phyloP scores from a whole-genome alignment of 2,797 vertebrate species.

The Pangasius sanitwongsei region DNA sequence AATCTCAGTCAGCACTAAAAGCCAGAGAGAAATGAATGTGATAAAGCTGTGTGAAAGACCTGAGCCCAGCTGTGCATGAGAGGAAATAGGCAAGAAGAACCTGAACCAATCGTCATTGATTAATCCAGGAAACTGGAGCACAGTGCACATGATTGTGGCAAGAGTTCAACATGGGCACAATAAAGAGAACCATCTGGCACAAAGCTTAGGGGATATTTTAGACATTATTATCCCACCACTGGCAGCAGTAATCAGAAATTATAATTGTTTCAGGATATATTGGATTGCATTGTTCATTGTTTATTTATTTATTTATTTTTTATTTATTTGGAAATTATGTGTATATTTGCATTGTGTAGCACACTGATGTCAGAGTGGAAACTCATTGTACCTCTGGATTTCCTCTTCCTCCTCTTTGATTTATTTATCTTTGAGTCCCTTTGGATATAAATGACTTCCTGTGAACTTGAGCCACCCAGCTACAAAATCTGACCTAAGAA shows the following conservation, averaged over 20 bases:
- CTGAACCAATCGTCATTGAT: slow-evolving; percentile 20
- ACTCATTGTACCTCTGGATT: slow-evolving; percentile 48
- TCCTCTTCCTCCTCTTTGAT: slow-evolving; percentile 61
- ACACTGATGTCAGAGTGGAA: slow-evolving; percentile 25
- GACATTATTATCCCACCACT: background rate
- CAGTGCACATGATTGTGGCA: slow-evolving; percentile 9
- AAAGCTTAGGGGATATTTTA: slow-evolving; percentile 17
- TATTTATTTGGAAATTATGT: background rate
- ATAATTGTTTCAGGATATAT: background rate
- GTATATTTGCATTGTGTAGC: slow-evolving; percentile 10
- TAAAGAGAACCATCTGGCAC: background rate
- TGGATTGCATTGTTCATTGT: background rate
- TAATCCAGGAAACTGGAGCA: slow-evolving; percentile 32
- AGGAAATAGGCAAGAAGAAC: slow-evolving; percentile 22
- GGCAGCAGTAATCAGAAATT: background rate
- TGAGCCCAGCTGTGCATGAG: slow-evolving; percentile 11
- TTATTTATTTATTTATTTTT: too few relatives aligned
- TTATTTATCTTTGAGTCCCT: slow-evolving; percentile 45
- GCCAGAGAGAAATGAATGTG: slow-evolving; percentile 13
- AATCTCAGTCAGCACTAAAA: slow-evolving; percentile 9
- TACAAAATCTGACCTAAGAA: slow-evolving; percentile 50
- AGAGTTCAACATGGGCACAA: slow-evolving; percentile 26
- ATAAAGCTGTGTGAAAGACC: slow-evolving; percentile 7
- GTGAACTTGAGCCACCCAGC: slow-evolving; percentile 63
- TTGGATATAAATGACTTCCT: slow-evolving; percentile 63